Base-by-base conservation (phyloP, 1,140 invertebrate genomes). In the Agrypnia vestita region DNA sequence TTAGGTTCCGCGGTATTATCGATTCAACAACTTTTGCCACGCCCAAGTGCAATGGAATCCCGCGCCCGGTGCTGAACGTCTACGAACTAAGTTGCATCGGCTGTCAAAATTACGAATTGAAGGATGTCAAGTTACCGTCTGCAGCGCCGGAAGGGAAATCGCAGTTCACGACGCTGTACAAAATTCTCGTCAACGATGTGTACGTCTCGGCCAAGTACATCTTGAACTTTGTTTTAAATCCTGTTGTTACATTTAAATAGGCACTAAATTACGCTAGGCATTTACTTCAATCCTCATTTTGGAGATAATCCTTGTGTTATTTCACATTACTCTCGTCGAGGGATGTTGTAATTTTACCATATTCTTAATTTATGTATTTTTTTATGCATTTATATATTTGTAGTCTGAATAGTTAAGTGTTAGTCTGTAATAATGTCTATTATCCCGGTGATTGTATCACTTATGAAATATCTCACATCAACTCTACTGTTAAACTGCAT, bases 141-240 rank as follows among this genome's bases (percentile, higher is more conserved):
- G 88, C 89, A 79, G 85, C 85, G 51, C 86, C 90, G 7, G 86
- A 89, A 53, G 82, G 79, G 43, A 80, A 80, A 7, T 87, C 87
- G 0, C 88, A 88, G 83, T 84, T 89, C 7, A 85, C 86, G 0
- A 86, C 87, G 64, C 76, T 89, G 0, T 86, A 85, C 71, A 87
- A 91, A 78, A 91, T 89, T 19, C 84, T 93, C 25, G 82, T 91
- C 6, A 91, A 90, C 81, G 91, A 92, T 84, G 86, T 93, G 82
- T 90, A 91, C 78, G 87, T 92, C 0, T 93, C 94, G 1, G 85
- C 92, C 9, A 95, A 95, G 84, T 93, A 93, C 87, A 90, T 95
- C 76, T 86, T 95, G 9, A 95, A 95, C 88, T 94, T 95, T 83
- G 80, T 95, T 75, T 91, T 95, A 44, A 95, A 94, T 90, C 94